Percentiles rank a stretch among this genome's conserved stretches.
These are phyloP conservation scores for Noctua comes DNA, from an alignment of 2,888 invertebrate species.

Conservation along the genomic window DNA sequence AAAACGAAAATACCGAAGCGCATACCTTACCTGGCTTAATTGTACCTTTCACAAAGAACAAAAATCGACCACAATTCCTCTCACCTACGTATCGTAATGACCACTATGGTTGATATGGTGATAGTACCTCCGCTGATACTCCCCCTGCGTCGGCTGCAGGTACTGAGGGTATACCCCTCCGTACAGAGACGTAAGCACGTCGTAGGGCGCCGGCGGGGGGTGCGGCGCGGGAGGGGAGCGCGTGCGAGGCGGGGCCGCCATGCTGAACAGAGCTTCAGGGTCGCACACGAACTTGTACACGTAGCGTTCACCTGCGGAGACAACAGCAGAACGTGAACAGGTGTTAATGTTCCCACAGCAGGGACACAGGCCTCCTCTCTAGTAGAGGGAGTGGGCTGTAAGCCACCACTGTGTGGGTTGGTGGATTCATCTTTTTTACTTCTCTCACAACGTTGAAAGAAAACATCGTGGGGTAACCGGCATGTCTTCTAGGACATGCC, in stretches of 20 bases:
- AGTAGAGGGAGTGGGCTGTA: neutral
- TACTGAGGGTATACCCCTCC: constrained; percentile 78
- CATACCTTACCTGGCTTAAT: neutral
- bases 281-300: constrained; percentile 99
- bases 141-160: constrained; percentile 65
- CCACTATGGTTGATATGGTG: constrained; percentile 67
- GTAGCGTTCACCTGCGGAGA: constrained; percentile 95
- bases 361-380: neutral
- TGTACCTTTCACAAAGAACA: neutral
- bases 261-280: constrained; percentile 96
- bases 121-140: constrained; percentile 76
- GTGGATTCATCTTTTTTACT: neutral
- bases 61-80: neutral
- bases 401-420: too few species aligned
- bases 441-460: neutral
- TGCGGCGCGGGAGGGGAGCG: constrained; percentile 64
- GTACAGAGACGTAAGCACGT: constrained; percentile 81
- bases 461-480: neutral
- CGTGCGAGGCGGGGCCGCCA: constrained; percentile 90
- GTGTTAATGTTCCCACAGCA: neutral
- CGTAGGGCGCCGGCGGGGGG: constrained; percentile 71
- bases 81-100: constrained; percentile 73
- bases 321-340: neutral
- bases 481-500: neutral
- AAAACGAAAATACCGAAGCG: neutral